Percentiles rank a stretch among this genome's conserved stretches.
These are phyloP conservation scores for Pristionchus entomophagus DNA, from an alignment of 2,888 invertebrate genomes.

Conservation along the genomic window DNA sequence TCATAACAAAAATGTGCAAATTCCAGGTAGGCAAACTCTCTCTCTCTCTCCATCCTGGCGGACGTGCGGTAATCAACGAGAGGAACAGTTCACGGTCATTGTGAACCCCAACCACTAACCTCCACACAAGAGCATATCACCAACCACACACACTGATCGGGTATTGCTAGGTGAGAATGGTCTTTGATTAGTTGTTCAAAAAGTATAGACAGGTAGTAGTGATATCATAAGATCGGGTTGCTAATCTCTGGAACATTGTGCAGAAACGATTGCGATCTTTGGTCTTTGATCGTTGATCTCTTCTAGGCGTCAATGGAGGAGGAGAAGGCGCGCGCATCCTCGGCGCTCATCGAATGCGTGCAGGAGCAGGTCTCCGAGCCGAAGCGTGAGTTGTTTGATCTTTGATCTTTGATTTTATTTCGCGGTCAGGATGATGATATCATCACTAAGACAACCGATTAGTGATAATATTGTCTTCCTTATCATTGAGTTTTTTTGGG, in stretches of 20 bases:
- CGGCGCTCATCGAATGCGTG: background rate
- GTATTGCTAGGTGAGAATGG: background rate
- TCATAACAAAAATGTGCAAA: background rate
- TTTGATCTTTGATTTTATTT: background rate
- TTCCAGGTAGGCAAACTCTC: background rate
- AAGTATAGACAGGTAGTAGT: too few relatives aligned
- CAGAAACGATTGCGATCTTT: too few relatives aligned
- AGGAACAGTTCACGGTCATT: background rate
- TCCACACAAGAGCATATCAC: slow-evolving; percentile 7
- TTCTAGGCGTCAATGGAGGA: slow-evolving; percentile 27
- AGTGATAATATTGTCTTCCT: too few relatives aligned
- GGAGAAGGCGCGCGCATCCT: background rate
- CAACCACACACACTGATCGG: background rate
- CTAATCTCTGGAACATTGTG: too few relatives aligned
- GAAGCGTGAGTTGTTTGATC: background rate
- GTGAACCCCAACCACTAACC: background rate
- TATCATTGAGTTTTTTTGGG: too few relatives aligned
- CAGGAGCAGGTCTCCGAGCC: background rate
- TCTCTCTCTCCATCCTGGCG: background rate
- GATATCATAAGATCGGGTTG: too few relatives aligned
- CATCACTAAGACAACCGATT: too few relatives aligned
- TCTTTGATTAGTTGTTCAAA: too few relatives aligned
- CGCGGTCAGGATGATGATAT: background rate
- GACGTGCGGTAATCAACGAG: background rate
- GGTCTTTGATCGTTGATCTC: background rate